Evolutionary conservation across 2,797 vertebrate species (phyloP).

Genomic region (Cygnus olor): DNA sequence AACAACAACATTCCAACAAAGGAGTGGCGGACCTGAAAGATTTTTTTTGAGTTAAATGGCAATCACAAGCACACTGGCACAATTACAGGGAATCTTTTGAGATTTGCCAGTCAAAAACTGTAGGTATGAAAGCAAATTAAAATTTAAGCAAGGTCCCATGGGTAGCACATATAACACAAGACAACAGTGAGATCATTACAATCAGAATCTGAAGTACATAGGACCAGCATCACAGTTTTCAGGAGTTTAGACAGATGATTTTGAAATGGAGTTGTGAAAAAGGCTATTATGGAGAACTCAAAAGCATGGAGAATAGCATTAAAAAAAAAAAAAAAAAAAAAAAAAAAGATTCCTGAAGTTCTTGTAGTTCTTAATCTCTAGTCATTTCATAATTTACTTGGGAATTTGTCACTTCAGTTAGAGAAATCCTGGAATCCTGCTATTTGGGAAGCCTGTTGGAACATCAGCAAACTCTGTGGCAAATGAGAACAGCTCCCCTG

Average conservation of each 20-base stretch:
- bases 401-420: background rate
- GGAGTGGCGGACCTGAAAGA: background rate
- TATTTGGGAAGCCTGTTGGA: background rate
- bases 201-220: background rate
- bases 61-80: background rate
- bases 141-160: background rate
- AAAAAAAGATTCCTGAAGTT: background rate
- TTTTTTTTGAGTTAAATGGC: background rate
- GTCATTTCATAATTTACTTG: background rate
- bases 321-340: background rate
- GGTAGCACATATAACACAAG: background rate
- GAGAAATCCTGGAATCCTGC: background rate
- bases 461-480: background rate
- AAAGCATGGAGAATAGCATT: background rate
- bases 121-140: background rate
- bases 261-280: background rate
- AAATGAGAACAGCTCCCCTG: background rate
- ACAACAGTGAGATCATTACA: background rate
- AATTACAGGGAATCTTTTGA: background rate
- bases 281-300: background rate
- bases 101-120: background rate
- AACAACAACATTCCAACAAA: background rate
- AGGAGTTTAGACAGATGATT: background rate
- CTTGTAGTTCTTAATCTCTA: background rate
- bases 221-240: background rate